Percentiles rank a stretch among this genome's conserved stretches.
Conservation (phyloP, 2,113 vertebrate species). For the Ranitomeya variabilis region DNA sequence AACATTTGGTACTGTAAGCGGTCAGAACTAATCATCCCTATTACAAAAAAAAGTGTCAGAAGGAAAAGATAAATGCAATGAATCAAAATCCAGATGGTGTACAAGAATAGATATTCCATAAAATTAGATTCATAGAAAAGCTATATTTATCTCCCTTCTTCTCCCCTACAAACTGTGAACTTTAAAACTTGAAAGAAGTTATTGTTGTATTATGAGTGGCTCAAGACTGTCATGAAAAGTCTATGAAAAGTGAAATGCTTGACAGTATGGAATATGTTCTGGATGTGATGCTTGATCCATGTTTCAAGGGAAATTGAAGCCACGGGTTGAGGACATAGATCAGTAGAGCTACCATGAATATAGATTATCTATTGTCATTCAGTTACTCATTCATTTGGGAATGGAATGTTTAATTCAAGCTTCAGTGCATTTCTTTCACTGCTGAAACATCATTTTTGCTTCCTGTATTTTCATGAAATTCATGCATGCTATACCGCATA, state of each 20-base stretch:
- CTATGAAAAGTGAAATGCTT: conserved; percentile 56
- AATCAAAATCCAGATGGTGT: not conserved
- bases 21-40: not conserved
- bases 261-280: conserved; percentile 57
- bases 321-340: conserved; percentile 58
- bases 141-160: conserved; percentile 38
- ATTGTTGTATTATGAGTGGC: conserved; percentile 51
- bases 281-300: conserved; percentile 55
- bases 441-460: conserved; percentile 52
- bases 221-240: conserved; percentile 52
- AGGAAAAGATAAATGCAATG: not conserved
- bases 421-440: conserved; percentile 24
- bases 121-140: conserved; percentile 30
- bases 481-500: conserved; percentile 2
- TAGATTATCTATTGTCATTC: conserved; percentile 59
- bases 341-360: conserved; percentile 58
- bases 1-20: not conserved
- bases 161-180: conserved; percentile 48
- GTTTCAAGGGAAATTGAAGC: conserved; percentile 59
- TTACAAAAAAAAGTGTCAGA: not conserved
- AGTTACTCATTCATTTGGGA: conserved; percentile 55
- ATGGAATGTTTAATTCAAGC: conserved; percentile 47
- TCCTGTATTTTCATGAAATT: conserved; percentile 40
- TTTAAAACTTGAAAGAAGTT: conserved; percentile 53
- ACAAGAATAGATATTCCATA: not conserved